Conservation (phyloP, 2,113 vertebrate genomes). For the Psilopsiagon aurifrons region DNA sequence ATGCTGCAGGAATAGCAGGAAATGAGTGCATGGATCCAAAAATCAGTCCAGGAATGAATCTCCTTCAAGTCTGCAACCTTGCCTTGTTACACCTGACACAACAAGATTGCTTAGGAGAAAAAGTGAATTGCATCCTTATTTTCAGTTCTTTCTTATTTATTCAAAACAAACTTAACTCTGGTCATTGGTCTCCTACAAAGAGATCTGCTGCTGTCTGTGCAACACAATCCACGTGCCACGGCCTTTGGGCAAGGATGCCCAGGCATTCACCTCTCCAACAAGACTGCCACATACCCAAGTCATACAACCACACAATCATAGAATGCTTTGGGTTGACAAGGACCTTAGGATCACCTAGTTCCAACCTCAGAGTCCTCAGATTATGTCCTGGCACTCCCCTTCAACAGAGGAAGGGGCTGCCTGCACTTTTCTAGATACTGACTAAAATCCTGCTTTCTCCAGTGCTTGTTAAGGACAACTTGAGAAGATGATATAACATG, state of each 20-base stretch:
- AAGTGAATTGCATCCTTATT: neutral
- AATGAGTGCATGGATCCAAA: neutral
- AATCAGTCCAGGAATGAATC: neutral
- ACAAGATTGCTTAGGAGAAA: neutral
- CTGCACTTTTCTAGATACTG: neutral
- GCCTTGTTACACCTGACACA: neutral
- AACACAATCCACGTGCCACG: neutral
- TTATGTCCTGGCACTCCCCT: accelerated
- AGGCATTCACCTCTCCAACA: neutral
- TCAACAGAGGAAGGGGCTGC: neutral
- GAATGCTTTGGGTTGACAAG: neutral
- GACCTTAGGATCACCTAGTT: neutral
- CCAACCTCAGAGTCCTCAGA: neutral
- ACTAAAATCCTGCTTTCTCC: neutral
- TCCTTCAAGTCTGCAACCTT: neutral
- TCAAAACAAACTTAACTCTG: neutral
- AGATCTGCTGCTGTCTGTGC: neutral
- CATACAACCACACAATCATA: neutral
- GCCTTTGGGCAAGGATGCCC: neutral
- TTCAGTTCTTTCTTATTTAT: neutral
- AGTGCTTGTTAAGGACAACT: no score
- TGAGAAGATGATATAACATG: neutral
- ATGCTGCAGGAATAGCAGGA: neutral
- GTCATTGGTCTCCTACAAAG: neutral
- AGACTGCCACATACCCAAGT: accelerated